Conservation (phyloP, 2,888 invertebrate genomes). For the Ophion ventricosus region DNA sequence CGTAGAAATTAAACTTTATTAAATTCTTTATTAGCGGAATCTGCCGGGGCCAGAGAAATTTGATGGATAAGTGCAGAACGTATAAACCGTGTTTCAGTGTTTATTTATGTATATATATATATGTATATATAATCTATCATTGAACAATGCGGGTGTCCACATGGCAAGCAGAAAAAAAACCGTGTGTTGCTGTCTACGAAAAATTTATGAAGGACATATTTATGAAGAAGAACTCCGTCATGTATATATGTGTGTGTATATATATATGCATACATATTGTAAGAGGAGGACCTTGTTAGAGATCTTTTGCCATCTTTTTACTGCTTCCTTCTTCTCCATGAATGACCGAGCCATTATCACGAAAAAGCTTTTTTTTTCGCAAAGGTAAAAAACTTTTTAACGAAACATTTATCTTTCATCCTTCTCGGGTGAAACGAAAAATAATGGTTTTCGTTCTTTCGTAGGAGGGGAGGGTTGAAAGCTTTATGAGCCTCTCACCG, state of each 20-base stretch:
- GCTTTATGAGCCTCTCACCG: slow-evolving; percentile 54
- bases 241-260: neutral
- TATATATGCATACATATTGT: neutral
- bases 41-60: too few relatives aligned
- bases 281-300: slow-evolving; percentile 9
- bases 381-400: slow-evolving; percentile 32
- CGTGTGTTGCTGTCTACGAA: slow-evolving; percentile 8
- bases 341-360: slow-evolving; percentile 36
- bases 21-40: too few relatives aligned
- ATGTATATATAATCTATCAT: slow-evolving; percentile 12
- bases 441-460: slow-evolving; percentile 32
- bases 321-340: slow-evolving; percentile 9
- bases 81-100: too few relatives aligned
- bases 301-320: slow-evolving; percentile 6
- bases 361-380: slow-evolving; percentile 30
- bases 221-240: slow-evolving; percentile 3
- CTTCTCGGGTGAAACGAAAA: slow-evolving; percentile 22
- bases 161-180: neutral
- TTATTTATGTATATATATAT: neutral
- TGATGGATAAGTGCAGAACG: too few relatives aligned
- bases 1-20: too few relatives aligned
- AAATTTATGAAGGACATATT: slow-evolving; percentile 35
- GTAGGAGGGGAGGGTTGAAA: slow-evolving; percentile 36
- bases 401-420: slow-evolving; percentile 42
- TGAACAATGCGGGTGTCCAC: neutral